Conservation (phyloP, 2,888 invertebrate species). For the Tupiocoris notatus region DNA sequence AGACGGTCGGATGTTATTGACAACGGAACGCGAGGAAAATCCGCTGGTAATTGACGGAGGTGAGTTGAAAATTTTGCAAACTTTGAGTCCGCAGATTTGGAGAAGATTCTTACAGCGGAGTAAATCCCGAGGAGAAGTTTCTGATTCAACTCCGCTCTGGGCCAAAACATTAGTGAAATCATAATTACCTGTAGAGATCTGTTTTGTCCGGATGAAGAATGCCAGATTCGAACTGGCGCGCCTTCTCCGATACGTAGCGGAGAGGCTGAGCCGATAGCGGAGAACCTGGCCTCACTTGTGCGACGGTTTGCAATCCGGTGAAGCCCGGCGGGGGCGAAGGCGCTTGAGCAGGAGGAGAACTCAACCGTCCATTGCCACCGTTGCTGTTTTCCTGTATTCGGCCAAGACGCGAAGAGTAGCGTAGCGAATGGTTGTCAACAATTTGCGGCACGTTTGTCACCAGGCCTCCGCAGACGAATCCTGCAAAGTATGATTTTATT, state of each 20-base stretch:
- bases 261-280: slow-evolving; percentile 40
- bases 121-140: no score
- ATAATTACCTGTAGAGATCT: slow-evolving; percentile 55
- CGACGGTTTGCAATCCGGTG: slow-evolving; percentile 11
- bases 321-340: slow-evolving; percentile 8
- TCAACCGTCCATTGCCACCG: slow-evolving; percentile 14
- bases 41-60: no score
- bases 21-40: no score
- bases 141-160: not conserved
- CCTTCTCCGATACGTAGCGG: slow-evolving; percentile 70
- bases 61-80: no score
- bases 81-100: no score
- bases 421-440: slow-evolving; percentile 24
- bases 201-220: slow-evolving; percentile 63
- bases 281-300: slow-evolving; percentile 17
- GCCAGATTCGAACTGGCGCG: slow-evolving; percentile 70
- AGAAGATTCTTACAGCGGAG: no score
- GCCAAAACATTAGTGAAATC: not conserved
- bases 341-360: slow-evolving; percentile 11
- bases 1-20: not conserved
- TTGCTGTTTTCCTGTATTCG: slow-evolving; percentile 63
- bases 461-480: slow-evolving; percentile 48
- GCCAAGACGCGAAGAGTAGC: slow-evolving; percentile 54
- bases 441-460: slow-evolving; percentile 46
- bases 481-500: no score